phyloP scores from a whole-genome alignment of 2,888 invertebrate species.

The Drosophila anomelani region DNA sequence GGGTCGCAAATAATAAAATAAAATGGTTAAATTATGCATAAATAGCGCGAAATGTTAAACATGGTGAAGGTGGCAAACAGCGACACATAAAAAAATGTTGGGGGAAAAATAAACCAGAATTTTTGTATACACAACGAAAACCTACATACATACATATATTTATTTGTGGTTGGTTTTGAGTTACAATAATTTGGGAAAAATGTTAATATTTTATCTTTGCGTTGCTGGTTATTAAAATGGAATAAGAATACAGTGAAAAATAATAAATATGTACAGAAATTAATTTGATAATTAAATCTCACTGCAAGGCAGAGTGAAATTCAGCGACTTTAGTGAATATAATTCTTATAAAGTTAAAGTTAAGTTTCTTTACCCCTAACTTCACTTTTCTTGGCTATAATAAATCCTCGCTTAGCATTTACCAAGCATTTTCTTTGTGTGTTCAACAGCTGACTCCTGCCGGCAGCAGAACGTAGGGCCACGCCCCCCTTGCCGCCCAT shows the following conservation, averaged over 20 bases:
- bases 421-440: neutral
- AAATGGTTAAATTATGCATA: constrained; percentile 54
- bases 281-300: too few relatives aligned
- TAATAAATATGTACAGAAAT: too few relatives aligned
- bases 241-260: too few relatives aligned
- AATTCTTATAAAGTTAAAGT: too few relatives aligned
- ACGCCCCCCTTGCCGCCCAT: constrained; percentile 1
- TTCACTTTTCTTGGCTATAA: neutral
- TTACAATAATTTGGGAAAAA: neutral
- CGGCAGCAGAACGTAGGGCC: constrained; percentile 29
- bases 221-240: too few relatives aligned
- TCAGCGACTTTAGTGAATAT: too few relatives aligned
- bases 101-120: neutral
- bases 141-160: too few relatives aligned
- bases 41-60: constrained; percentile 46
- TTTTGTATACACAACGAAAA: neutral
- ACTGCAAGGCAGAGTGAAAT: too few relatives aligned
- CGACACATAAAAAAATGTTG: constrained; percentile 8
- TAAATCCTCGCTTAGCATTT: neutral
- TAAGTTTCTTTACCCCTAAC: too few relatives aligned
- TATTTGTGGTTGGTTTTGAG: neutral
- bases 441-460: constrained; percentile 39
- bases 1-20: constrained; percentile 43
- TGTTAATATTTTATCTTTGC: neutral
- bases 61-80: constrained; percentile 18